Evolutionary conservation across 2,113 vertebrate genomes (phyloP).

Genomic region (Bubo scandiacus): DNA sequence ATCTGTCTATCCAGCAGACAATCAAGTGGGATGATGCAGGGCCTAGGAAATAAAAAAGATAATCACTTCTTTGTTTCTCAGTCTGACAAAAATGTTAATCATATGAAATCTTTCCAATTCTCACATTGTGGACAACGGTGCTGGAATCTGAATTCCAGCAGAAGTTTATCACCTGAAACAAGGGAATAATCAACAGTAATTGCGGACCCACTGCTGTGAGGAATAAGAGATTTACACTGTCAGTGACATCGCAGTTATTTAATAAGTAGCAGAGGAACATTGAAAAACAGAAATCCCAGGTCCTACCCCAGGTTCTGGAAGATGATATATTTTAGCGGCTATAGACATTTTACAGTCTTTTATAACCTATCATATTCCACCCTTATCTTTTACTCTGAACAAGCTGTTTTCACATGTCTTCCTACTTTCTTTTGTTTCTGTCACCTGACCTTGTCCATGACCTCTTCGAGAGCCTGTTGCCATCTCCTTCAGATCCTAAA

Average conservation of each 20-base stretch:
- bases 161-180: neutral
- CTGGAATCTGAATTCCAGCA: neutral
- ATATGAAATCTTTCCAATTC: neutral
- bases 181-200: neutral
- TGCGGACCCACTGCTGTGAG: neutral
- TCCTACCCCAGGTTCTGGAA: neutral
- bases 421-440: neutral
- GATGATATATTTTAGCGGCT: neutral
- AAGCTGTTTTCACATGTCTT: neutral
- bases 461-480: neutral
- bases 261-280: neutral
- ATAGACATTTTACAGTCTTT: neutral
- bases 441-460: neutral
- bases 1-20: neutral
- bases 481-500: neutral
- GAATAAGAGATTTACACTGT: neutral
- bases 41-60: neutral
- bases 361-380: neutral
- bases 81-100: slow-evolving; percentile 39
- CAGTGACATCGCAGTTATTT: neutral
- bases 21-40: neutral
- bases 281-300: neutral
- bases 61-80: slow-evolving; percentile 35
- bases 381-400: neutral
- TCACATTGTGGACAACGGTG: neutral